phyloP scores from a whole-genome alignment of 2,113 vertebrate species.

The Actinemys pallida region DNA sequence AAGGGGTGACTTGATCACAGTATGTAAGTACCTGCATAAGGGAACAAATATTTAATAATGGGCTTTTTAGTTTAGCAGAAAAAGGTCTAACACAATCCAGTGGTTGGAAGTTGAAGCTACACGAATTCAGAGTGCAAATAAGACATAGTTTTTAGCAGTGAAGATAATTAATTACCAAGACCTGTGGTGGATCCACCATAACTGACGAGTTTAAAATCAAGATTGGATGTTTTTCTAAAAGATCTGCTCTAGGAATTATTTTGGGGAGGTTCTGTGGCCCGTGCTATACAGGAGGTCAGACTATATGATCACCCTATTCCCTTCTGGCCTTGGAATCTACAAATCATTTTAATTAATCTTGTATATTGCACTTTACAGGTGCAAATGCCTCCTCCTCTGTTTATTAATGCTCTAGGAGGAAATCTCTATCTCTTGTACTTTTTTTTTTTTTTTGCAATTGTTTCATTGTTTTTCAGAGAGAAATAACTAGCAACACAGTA shows the following conservation, averaged over 20 bases:
- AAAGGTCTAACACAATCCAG: neutral
- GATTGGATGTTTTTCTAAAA: neutral
- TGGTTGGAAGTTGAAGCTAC: neutral
- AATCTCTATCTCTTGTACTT: constrained; percentile 20
- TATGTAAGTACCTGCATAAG: neutral
- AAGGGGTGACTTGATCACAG: neutral
- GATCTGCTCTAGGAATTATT: neutral
- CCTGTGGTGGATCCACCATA: neutral
- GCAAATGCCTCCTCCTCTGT: constrained; percentile 33
- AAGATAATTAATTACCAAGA: neutral
- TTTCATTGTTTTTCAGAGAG: constrained; percentile 49
- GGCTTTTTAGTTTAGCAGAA: neutral
- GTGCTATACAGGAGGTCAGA: neutral
- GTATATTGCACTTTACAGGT: constrained; percentile 23
- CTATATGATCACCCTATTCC: neutral
- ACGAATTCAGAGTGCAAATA: neutral
- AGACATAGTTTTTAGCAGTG: neutral
- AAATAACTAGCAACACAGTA: constrained; percentile 5
- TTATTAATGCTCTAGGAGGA: constrained; percentile 14
- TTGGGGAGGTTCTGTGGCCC: neutral
- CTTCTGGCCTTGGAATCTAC: neutral
- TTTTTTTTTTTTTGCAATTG: constrained; percentile 60
- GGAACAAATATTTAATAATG: neutral
- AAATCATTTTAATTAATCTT: constrained; percentile 22
- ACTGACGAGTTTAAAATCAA: neutral